Evolutionary conservation across 1,140 invertebrate genomes (phyloP), one percentile per base, ranked within the genome.

Genomic region (Brachionus rotundiformis): DNA sequence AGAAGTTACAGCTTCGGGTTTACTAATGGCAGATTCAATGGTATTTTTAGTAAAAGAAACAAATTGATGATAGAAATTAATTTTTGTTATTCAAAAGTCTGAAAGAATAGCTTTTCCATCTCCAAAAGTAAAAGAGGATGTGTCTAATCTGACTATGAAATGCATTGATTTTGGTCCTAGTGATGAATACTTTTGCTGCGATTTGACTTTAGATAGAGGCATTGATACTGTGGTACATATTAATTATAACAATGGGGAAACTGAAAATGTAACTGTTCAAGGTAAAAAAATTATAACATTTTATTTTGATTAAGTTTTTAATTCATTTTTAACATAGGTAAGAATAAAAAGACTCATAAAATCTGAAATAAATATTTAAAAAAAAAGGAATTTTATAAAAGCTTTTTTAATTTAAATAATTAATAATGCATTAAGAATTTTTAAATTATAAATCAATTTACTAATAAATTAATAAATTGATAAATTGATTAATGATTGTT

Each of bases 11-110:
- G 19, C 39, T 44, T 73, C 68, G 2, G 23, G 68, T 1, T 23
- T 27, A 0, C 13, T 44, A 44, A 44, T 44, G 33, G 36, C 1
- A 44, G 68, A 73, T 44, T 73, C 68, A 25, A 73, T 44, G 36
- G 68, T 73, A 73, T 47, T 10, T 25, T 73, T 33, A 3, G 27
- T 27, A 68, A 68, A 68, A 68, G 0, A 63, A 19, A 23, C 11
- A 25, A 29, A 63, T 27, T 13, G 4, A 0, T 29, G 11, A 5
- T 13, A 4, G 29, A 63, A 29, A 29, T 63, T 27, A 33, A 29
- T 63, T 44, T 73, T 73, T 73, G 16, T n/a, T n/a, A n/a, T n/a
- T n/a, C n/a, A n/a, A n/a, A 39, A 44, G 39, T 44, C 68, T 44
- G 19, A 73, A 44, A 41, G 68, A 25, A 11, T 11, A 13, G 19